Evolutionary conservation across 2,797 vertebrate genomes (phyloP), one percentile per base, ranked within the genome.

Genomic region (Eulemur mongoz): DNA sequence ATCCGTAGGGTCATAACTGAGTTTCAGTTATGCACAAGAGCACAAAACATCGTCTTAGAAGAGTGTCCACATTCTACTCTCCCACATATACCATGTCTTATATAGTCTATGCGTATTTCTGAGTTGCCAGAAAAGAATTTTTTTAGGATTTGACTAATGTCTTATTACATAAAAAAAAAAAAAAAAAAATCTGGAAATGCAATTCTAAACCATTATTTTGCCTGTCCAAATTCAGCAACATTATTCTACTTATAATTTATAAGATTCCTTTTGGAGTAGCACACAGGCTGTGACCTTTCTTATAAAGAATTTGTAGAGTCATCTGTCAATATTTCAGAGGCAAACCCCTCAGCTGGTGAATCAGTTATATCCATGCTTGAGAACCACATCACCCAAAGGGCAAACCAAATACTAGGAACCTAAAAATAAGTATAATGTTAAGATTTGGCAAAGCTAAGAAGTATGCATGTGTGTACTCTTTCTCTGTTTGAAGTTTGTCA

Each of bases 191-290:
- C n/a, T 54, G 50, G 23, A 61, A 54, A 81, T 23, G 10, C 8
- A 70, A 48, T 88, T 79, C 61, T 72, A 13, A 86, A 50, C 54
- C 13, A 72, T 57, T 23, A 23, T 89, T 94, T 97, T 93, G 73
- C 18, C 35, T 20, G 27, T 5, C 10, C 4, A 75, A 93, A 85
- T 88, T 52, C 72, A 72, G 35, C 15, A n/a, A 30, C 32, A 43
- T 82, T 61, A n/a, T 70, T 76, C 23, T 32, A 45, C 23, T 13
- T 52, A 13, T 25, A 84, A 45, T 61, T 76, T 85, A 30, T 38
- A 35, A 23, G 40, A 73, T 52, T 73, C 38, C 7, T 45, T 69
- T 43, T 32, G 43, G 40, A 54, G 3, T 2, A 88, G 14, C 4
- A 22, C 20, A 11, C 17, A 4, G 2, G 1, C 22, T 27, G 0